These are phyloP conservation scores for Nettapus auritus DNA, from an alignment of 2,113 vertebrate species.

Conservation along the genomic window DNA sequence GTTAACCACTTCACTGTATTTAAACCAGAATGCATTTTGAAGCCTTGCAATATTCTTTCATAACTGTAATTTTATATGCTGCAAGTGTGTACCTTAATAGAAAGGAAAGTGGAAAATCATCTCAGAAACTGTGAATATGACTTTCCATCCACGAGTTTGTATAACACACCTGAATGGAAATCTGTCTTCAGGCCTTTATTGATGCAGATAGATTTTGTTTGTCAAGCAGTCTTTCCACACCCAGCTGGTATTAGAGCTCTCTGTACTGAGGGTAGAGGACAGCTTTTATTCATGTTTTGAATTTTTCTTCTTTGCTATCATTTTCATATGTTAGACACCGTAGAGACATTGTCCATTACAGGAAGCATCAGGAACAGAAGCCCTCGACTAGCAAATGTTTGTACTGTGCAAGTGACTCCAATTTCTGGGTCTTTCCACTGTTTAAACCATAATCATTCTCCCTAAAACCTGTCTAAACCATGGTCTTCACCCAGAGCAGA, in stretches of 20 bases:
- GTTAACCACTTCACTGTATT: neutral
- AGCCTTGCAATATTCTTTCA: neutral
- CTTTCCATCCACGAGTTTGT: neutral
- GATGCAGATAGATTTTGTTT: neutral
- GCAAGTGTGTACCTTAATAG: neutral
- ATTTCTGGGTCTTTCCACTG: neutral
- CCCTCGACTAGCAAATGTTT: neutral
- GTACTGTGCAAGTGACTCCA: neutral
- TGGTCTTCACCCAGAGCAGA: neutral
- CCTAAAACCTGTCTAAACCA: neutral
- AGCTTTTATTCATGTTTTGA: fast-evolving
- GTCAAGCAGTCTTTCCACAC: neutral
- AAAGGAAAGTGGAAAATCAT: conserved; percentile 6
- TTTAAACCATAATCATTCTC: neutral
- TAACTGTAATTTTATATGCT: neutral
- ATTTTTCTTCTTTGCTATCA: neutral
- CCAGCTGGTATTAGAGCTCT: neutral
- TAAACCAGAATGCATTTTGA: neutral
- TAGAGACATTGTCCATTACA: neutral
- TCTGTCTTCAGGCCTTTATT: neutral
- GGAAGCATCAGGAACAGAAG: neutral
- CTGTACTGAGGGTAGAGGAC: neutral
- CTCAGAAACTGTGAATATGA: neutral
- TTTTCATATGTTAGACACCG: neutral
- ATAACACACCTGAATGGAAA: neutral